phyloP scores from a whole-genome alignment of 2,113 vertebrate genomes.

The Canis aureus region DNA sequence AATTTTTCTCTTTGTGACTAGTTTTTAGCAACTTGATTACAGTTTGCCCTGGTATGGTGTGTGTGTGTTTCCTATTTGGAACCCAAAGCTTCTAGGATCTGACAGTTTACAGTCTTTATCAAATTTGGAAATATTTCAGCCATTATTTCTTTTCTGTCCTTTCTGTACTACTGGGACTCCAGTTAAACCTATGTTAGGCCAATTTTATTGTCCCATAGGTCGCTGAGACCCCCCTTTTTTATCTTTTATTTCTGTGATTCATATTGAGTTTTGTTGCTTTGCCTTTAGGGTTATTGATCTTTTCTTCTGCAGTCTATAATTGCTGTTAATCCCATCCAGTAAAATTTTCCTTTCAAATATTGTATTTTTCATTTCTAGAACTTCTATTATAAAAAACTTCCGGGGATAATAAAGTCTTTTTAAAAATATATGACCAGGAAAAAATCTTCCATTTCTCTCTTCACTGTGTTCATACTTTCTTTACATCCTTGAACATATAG shows the following conservation, averaged over 20 bases:
- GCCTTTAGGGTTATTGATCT: not conserved
- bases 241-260: slow-evolving; percentile 42
- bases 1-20: not conserved
- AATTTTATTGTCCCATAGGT: not conserved
- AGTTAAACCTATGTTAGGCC: not conserved
- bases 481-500: not conserved
- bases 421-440: not conserved
- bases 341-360: slow-evolving; percentile 44
- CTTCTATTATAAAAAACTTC: slow-evolving; percentile 18
- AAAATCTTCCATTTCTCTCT: slow-evolving; percentile 7
- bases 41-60: not conserved
- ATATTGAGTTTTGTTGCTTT: slow-evolving; percentile 21
- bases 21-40: slow-evolving; percentile 7
- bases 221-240: not conserved
- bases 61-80: slow-evolving; percentile 3
- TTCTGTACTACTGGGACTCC: not conserved
- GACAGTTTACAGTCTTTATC: not conserved
- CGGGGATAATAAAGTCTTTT: not conserved
- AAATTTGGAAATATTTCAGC: slow-evolving; percentile 31
- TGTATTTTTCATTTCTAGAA: slow-evolving; percentile 28
- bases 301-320: slow-evolving; percentile 12
- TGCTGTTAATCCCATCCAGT: not conserved
- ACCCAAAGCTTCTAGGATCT: not conserved
- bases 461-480: not conserved
- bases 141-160: slow-evolving; percentile 5